Conservation (phyloP, 2,797 vertebrate species). For the Enteromius viviparus region DNA sequence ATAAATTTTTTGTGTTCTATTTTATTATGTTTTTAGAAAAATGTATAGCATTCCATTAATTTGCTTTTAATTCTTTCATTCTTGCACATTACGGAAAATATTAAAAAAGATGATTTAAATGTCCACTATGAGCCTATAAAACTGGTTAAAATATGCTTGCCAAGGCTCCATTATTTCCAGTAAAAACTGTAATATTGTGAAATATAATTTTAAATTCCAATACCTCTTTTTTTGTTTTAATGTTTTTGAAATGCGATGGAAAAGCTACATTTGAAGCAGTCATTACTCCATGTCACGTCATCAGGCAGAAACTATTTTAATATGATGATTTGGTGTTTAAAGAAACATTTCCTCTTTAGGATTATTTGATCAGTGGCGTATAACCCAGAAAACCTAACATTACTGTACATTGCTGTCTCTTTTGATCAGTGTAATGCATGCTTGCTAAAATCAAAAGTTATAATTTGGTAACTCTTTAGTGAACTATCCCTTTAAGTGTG, state of each 20-base stretch:
- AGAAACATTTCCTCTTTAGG: not conserved
- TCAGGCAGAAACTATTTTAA: not conserved
- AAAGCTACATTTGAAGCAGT: not conserved
- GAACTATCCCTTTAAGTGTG: constrained; percentile 9
- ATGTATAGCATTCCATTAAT: not conserved
- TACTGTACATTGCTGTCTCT: not conserved
- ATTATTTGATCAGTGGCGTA: not conserved
- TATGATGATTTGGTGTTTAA: not conserved
- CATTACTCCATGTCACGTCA: not conserved
- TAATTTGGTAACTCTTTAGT: not conserved
- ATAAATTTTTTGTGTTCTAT: not conserved
- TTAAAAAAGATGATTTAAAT: not conserved
- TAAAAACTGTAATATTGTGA: not conserved
- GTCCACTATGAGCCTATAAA: not conserved
- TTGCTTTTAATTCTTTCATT: not conserved
- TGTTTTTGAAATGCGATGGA: not conserved
- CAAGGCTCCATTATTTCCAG: not conserved
- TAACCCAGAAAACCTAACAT: too few relatives aligned
- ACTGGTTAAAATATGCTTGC: not conserved
- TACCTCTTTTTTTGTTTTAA: not conserved
- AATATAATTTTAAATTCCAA: not conserved
- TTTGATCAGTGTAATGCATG: not conserved
- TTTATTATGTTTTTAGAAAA: not conserved
- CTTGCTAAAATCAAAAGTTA: not conserved
- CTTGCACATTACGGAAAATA: not conserved